Conservation (phyloP, 2,888 invertebrate genomes). For the Scelioninae gen. 1 region DNA sequence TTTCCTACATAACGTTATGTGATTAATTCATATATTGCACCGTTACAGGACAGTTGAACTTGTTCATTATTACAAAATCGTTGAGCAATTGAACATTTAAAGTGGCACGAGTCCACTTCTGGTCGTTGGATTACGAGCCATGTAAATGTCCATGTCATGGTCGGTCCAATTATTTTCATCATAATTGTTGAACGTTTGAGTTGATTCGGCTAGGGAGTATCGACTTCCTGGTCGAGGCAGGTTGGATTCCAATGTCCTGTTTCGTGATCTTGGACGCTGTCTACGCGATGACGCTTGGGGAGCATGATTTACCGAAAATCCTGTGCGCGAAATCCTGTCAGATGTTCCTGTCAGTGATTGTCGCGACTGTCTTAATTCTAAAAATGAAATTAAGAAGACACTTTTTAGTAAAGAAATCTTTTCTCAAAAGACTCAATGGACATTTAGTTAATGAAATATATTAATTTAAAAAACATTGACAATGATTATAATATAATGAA, state of each 20-base stretch:
- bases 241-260: conserved; percentile 87
- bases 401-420: too few species aligned
- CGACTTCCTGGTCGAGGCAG: conserved; percentile 90
- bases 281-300: conserved; percentile 86
- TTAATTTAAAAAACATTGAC: too few species aligned
- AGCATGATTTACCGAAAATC: conserved; percentile 88
- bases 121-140: conserved; percentile 95
- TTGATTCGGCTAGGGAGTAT: conserved; percentile 91
- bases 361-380: conserved; percentile 93
- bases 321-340: conserved; percentile 91
- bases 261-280: conserved; percentile 91
- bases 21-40: conserved; percentile 21
- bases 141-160: conserved; percentile 97
- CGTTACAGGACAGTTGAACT: conserved; percentile 11
- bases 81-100: conserved; percentile 81
- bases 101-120: conserved; percentile 93
- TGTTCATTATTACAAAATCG: conserved; percentile 36
- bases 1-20: conserved; percentile 3
- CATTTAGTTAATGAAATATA: too few species aligned
- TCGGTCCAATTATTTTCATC: conserved; percentile 97
- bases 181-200: conserved; percentile 92
- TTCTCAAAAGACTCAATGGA: too few species aligned
- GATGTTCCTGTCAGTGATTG: conserved; percentile 93
- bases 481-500: too few species aligned
- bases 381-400: conserved; percentile 59